Conservation (phyloP, 2,797 vertebrate genomes). For the Austrolebias charrua region DNA sequence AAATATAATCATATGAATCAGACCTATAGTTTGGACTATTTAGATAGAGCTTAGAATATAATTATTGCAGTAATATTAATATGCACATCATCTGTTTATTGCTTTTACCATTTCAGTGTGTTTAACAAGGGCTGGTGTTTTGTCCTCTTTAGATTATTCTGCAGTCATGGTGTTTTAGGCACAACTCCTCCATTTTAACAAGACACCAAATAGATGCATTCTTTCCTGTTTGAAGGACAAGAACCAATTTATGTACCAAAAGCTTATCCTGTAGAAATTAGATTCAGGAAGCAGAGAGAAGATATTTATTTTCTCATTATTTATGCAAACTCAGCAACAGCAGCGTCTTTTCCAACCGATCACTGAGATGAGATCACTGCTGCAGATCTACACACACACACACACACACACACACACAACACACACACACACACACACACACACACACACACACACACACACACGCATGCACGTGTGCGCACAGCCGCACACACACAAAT, state of each 20-base stretch:
- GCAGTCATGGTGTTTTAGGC: constrained; percentile 48
- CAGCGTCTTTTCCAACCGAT: constrained; percentile 49
- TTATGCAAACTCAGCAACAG: constrained; percentile 68
- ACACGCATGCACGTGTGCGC: too few species aligned
- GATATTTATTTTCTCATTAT: not conserved
- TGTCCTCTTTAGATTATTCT: constrained; percentile 17
- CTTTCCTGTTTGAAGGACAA: constrained; percentile 23
- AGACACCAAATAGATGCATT: constrained; percentile 11
- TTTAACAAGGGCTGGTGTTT: constrained; percentile 45
- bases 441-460: too few species aligned
- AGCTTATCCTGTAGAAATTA: constrained; percentile 25
- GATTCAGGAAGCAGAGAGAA: constrained; percentile 31
- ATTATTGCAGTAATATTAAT: too few species aligned
- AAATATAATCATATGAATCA: too few species aligned
- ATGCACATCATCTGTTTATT: too few species aligned
- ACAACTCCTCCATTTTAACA: constrained; percentile 41
- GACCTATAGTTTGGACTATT: too few species aligned
- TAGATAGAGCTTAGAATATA: too few species aligned
- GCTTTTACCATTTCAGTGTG: constrained; percentile 20
- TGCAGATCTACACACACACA: constrained; percentile 33
- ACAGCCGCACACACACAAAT: constrained; percentile 10
- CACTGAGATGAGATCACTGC: constrained; percentile 56
- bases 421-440: too few species aligned
- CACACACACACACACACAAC: constrained; percentile 25
- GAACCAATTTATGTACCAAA: constrained; percentile 30